Evolutionary conservation across 2,113 vertebrate species (phyloP), one percentile per base, ranked within the genome.

Genomic region (Tenebrosternarchus preto): DNA sequence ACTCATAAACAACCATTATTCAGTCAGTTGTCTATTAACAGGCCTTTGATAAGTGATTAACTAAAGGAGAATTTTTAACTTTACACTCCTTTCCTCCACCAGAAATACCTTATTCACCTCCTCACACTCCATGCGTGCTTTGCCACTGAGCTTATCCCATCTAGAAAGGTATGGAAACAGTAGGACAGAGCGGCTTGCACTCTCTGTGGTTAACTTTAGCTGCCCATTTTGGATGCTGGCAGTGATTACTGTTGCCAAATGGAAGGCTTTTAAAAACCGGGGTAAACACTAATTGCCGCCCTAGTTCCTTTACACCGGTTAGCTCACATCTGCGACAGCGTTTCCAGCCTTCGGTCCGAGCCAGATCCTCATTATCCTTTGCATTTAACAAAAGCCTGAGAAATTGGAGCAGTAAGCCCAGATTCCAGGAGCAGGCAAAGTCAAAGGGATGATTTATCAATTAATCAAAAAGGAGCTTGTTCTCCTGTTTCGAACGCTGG

Each of bases 221-320:
- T 59, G 31, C 61, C 43, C n/a, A 33, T 69, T 46, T 70, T 59
- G 50, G 16, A 68, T 20, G 22, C 55, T 33, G 27, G 33, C 72
- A 15, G 50, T 70, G 55, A 68, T 70, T 43, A 53, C 66, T 59
- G 77, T 78, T 78, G 77, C 66, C 77, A 70, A 78, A 55, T 59
- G 77, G n/a, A 27, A 59, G 77, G 53, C 77, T 57, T 33, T 80
- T 73, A 22, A 63, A 80, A 73, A 50, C 43, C 31, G 56, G 56
- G 33, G 20, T 81, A 64, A 91, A 91, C 89, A 90, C 92, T 93
- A 92, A 92, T 92, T 92, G 91, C 89, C 91, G 89, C 88, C 91
- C 91, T 90, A 91, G 92, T 93, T 92, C 90, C 92, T 92, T 92
- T 91, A 92, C 92, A 91, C 90, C 88, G 88, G 85, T 88, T 89